These are phyloP conservation scores for Montipora capitata DNA, from an alignment of 92 coral and sea anemone species.

Conservation along the genomic window DNA sequence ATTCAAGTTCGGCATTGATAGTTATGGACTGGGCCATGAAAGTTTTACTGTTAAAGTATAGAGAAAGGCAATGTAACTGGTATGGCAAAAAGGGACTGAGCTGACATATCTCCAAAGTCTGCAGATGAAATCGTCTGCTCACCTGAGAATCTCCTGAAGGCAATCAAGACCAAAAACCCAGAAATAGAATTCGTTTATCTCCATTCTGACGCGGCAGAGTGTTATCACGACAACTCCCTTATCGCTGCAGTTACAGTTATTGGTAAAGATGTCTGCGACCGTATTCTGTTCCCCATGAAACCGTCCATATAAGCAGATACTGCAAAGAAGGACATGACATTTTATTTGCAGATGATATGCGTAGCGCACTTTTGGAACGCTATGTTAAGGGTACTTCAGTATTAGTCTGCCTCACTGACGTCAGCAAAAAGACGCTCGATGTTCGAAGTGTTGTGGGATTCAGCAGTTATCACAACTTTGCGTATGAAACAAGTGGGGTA, in stretches of 20 bases:
- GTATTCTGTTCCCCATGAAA: constrained; percentile 77
- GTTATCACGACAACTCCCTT: constrained; percentile 60
- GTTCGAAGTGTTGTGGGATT: neutral
- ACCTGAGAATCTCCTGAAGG: constrained; percentile 12
- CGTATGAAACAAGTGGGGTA: neutral
- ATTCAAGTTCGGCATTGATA: constrained; percentile 16
- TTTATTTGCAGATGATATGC: constrained; percentile 60
- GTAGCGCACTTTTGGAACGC: constrained; percentile 50
- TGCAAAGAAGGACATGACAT: constrained; percentile 78
- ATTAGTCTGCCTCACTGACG: constrained; percentile 28
- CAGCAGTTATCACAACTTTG: neutral
- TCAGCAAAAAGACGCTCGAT: constrained; percentile 25
- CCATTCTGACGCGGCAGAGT: constrained; percentile 39
- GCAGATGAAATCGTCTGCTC: neutral
- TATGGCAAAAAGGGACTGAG: neutral
- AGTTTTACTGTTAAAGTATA: constrained; percentile 27
- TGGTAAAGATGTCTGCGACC: constrained; percentile 75
- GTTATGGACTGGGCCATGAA: constrained; percentile 70
- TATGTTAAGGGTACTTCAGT: constrained; percentile 68
- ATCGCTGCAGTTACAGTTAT: constrained; percentile 61
- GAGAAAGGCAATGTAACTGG: constrained; percentile 43
- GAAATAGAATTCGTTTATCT: neutral
- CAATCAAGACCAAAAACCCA: neutral
- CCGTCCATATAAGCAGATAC: constrained; percentile 48
- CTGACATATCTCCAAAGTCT: neutral